Base-by-base conservation (phyloP, 1,140 invertebrate genomes). In the Monomorium pharaonis region DNA sequence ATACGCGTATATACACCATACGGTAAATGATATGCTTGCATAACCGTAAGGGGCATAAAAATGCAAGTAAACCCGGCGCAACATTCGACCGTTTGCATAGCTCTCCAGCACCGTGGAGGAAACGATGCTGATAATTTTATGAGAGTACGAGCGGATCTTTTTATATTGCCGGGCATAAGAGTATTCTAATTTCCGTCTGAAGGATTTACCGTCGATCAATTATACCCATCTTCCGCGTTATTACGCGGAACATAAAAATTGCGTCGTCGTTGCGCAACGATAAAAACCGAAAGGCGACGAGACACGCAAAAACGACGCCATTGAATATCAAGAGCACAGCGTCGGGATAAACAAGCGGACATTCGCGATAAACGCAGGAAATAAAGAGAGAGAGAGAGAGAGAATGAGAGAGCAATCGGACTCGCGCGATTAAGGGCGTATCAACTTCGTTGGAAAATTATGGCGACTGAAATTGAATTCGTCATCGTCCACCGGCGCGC, bases 371-470 rank as follows among this genome's bases (percentile, higher is more conserved):
- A 75, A 54, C 51, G 75, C 67, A 37, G 30, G n/a, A 54, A 18
- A 51, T 3, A 42, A 7, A 42, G 37, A 42, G 37, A 42, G 37
- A 42, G 37, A 42, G 37, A 42, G 37, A 42, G 37, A 42, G 37
- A 42, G 37, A 42, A 33, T 67, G 74, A 76, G 75, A 63, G 86
- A 88, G 70, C 83, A 60, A 85, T 89, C 83, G 74, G 67, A 69
- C 67, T 69, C 75, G 51, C 63, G 63, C 67, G 56, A 70, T 81
- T 56, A 75, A 44, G 74, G 62, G 76, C 76, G 80, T 86, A 86
- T 88, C 84, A 76, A 54, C 70, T 58, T 65, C 54, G 76, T 58
- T 75, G 63, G 80, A 70, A 81, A 89, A 86, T 89, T 78, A 76
- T 60, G 44, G 62, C 44, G 37, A 63, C 27, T 44, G n/a, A 87